Conservation (phyloP, 2,888 invertebrate species). For the Holacanthella duospinosa region DNA sequence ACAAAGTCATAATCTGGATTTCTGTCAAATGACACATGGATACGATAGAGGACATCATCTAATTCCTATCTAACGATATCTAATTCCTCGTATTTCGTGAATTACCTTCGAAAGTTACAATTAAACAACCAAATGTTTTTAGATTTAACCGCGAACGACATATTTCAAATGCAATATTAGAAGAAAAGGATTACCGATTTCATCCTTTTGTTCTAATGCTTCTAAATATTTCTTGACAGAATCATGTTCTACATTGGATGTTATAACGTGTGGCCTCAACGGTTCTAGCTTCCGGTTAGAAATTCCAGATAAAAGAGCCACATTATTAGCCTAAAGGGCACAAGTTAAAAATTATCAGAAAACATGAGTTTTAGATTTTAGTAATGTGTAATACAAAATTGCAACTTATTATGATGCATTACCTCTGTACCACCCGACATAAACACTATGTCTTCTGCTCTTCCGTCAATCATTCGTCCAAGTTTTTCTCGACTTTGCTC, state of each 20-base stretch:
- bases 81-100: too few species aligned
- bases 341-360: too few species aligned
- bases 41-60: too few species aligned
- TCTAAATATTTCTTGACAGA: slow-evolving; percentile 44
- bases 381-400: neutral
- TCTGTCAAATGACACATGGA: too few species aligned
- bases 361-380: neutral
- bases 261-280: slow-evolving; percentile 46
- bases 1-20: too few species aligned
- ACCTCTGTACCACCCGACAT: slow-evolving; percentile 53
- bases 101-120: too few species aligned
- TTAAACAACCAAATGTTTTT: neutral
- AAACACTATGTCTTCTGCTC: slow-evolving; percentile 45
- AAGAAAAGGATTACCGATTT: slow-evolving; percentile 38
- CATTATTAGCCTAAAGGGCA: slow-evolving; percentile 45
- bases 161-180: too few species aligned
- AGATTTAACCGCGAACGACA: too few species aligned
- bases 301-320: slow-evolving; percentile 43
- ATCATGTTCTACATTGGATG: slow-evolving; percentile 48
- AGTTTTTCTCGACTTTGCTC: slow-evolving; percentile 43
- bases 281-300: slow-evolving; percentile 34
- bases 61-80: neutral
- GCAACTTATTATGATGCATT: slow-evolving; percentile 20
- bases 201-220: slow-evolving; percentile 34
- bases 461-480: slow-evolving; percentile 44